phyloP scores from a whole-genome alignment of 92 coral and sea anemone species.

The Palythoa caribaeorum region DNA sequence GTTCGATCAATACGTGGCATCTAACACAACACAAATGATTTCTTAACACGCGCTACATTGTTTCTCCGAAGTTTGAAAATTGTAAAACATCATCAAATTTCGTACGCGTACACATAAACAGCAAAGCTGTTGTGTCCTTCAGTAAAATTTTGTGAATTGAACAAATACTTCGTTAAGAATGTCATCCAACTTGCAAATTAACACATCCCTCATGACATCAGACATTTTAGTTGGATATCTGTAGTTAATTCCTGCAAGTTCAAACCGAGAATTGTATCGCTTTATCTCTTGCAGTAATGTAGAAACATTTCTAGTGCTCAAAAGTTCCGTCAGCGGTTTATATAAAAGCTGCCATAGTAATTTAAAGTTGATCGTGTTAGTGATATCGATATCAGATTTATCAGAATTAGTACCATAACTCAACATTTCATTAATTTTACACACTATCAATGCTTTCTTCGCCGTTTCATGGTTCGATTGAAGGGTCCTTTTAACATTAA shows the following conservation, averaged over 20 bases:
- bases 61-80: neutral
- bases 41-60: neutral
- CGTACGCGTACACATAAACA: neutral
- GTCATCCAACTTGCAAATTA: constrained; percentile 88
- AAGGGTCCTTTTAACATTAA: constrained; percentile 13
- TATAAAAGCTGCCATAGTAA: constrained; percentile 74
- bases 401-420: neutral
- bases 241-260: constrained; percentile 82
- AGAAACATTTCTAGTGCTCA: constrained; percentile 67
- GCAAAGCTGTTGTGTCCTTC: neutral
- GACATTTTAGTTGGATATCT: constrained; percentile 86
- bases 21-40: neutral
- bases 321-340: constrained; percentile 74
- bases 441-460: constrained; percentile 36
- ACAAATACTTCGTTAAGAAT: constrained; percentile 69
- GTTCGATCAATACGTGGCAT: neutral
- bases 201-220: constrained; percentile 81
- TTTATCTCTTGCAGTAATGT: constrained; percentile 68
- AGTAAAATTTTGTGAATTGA: constrained; percentile 19
- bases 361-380: constrained; percentile 14
- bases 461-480: constrained; percentile 1
- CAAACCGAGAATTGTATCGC: constrained; percentile 81
- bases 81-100: neutral
- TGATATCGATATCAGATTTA: neutral
- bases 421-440: constrained; percentile 20